Evolutionary conservation across 1,140 invertebrate genomes (phyloP), one percentile per base, ranked within the genome.

Genomic region (Lepidurus packardi): DNA sequence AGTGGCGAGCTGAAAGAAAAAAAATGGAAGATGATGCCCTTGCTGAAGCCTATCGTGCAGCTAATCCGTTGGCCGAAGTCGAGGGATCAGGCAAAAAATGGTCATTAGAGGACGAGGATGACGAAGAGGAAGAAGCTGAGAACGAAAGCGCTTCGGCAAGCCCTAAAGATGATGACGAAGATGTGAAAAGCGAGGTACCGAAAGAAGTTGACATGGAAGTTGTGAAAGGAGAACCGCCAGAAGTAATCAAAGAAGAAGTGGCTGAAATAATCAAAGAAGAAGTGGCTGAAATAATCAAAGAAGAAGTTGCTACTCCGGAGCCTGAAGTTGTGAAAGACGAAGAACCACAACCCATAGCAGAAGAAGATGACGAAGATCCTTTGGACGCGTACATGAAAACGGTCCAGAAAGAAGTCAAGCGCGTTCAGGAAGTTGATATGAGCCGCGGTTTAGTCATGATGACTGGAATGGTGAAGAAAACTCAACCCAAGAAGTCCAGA

Each of bases 351-450:
- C 75, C 74, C 77, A 25, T 77, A 34, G 73, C 81, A 82, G 86
- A 85, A 75, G 87, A 89, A 80, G 87, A 95, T 80, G 95, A 98
- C 85, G 90, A 97, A 74, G 97, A 99, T 88, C 95, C 97, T 13
- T 86, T 99, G 7, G 96, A 99, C 90, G 96, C 96, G 8, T 99
- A 93, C 83, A 99, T 99, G 97, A 90, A 92, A 84, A 94, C 87
- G 89, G 95, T 97, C 16, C 88, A 94, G n/a, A 94, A 95, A 85
- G 92, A 96, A 1, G 94, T 94, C 84, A 92, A 94, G 84, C 85
- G 92, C 45, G 91, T 92, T 79, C 86, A 84, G 42, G 88, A 87
- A 80, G 85, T 80, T 43, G 76, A 65, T 76, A 82, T 83, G 78
- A 78, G 74, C 34, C 79, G 76, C 77, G 89, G 91, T 25, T 89